These are phyloP conservation scores for Taenioides sp. DNA, from an alignment of 2,797 vertebrate genomes.

Conservation along the genomic window DNA sequence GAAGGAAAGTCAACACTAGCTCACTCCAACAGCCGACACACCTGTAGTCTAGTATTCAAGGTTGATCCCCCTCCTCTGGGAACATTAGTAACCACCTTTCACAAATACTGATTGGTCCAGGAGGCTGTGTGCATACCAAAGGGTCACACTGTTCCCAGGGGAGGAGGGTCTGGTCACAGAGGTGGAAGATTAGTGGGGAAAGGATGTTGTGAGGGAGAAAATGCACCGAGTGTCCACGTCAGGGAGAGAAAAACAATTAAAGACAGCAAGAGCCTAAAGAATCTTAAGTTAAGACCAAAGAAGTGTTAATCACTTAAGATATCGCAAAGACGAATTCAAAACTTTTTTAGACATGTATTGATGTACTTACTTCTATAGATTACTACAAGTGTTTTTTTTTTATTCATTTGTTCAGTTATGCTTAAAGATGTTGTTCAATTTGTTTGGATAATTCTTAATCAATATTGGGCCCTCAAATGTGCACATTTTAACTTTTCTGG, in stretches of 20 bases:
- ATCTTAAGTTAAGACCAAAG: constrained; percentile 2
- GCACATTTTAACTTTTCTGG: too few species aligned
- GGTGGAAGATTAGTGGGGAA: constrained; percentile 47
- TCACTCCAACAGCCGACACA: constrained; percentile 48
- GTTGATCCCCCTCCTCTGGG: constrained; percentile 71
- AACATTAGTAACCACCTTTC: constrained; percentile 81
- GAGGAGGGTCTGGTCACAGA: constrained; percentile 54
- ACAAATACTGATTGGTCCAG: constrained; percentile 79
- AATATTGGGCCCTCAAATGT: too few species aligned
- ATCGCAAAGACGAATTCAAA: too few species aligned
- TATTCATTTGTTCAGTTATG: too few species aligned
- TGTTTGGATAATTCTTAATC: too few species aligned
- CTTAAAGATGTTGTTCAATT: too few species aligned
- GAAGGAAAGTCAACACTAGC: constrained; percentile 57
- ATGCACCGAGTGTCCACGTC: constrained; percentile 25
- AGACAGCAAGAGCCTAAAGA: constrained; percentile 13
- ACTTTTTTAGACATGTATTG: too few species aligned
- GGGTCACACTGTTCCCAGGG: constrained; percentile 63
- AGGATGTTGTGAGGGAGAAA: constrained; percentile 34
- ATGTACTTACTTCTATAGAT: too few species aligned
- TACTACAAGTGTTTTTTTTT: too few species aligned
- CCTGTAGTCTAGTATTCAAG: constrained; percentile 72
- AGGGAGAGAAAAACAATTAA: constrained; percentile 3
- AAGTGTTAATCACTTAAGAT: neutral
- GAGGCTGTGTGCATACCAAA: constrained; percentile 79